Evolutionary conservation across 2,888 invertebrate genomes (phyloP).

Genomic region (Aphidius colemani): DNA sequence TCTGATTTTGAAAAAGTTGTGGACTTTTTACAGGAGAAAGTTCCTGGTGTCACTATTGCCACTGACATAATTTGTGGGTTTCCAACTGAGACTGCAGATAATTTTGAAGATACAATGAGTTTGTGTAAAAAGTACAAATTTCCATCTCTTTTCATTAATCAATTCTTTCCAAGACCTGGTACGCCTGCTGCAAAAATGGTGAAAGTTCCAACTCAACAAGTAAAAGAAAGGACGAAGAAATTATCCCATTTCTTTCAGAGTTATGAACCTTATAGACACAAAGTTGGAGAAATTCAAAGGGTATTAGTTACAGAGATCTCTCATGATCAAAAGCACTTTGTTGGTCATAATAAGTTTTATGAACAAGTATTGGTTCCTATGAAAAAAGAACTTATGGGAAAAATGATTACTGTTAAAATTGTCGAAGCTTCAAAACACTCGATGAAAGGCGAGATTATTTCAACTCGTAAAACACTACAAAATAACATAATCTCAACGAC

Average conservation of each 20-base stretch:
- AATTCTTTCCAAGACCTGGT: conserved; percentile 95
- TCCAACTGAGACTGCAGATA: conserved; percentile 89
- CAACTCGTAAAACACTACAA: conserved; percentile 64
- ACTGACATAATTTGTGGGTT: conserved; percentile 99
- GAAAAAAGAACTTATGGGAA: conserved; percentile 78
- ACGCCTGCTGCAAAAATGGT: conserved; percentile 93
- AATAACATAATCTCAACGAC: conserved; percentile 66
- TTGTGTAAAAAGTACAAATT: conserved; percentile 87
- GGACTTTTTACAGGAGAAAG: conserved; percentile 78
- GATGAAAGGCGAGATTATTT: conserved; percentile 74
- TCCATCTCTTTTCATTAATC: conserved; percentile 95
- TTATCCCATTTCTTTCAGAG: conserved; percentile 88
- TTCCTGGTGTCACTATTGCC: conserved; percentile 89
- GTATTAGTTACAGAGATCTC: conserved; percentile 93
- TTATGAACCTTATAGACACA: conserved; percentile 81
- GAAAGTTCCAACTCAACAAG: conserved; percentile 82
- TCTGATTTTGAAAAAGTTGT: conserved; percentile 89
- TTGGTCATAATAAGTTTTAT: conserved; percentile 94
- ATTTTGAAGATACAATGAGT: conserved; percentile 86
- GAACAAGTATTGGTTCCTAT: conserved; percentile 90
- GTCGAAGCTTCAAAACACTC: conserved; percentile 74
- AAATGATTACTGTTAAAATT: conserved; percentile 79
- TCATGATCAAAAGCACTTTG: conserved; percentile 86
- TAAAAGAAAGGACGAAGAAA: conserved; percentile 86
- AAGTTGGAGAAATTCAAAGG: conserved; percentile 71